Conservation (phyloP, 2,113 vertebrate genomes). For the Mus musculus region GRCm39 chr7:50680001-50680500, state of each 20-base stretch:
- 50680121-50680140: conserved; percentile 79
- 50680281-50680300: conserved; percentile 73
- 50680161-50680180: conserved; percentile 83
- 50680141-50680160: conserved; percentile 77
- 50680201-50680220: conserved; percentile 73
- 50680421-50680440: neutral
- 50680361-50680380: conserved; percentile 34
- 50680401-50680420: neutral
- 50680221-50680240: conserved; percentile 69
- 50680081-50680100: conserved; percentile 74
- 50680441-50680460: neutral
- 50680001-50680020: neutral
- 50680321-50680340: conserved; percentile 51
- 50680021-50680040: conserved; percentile 50
- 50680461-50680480: neutral
- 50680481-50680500: neutral
- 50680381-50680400: neutral
- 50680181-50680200: conserved; percentile 63
- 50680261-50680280: conserved; percentile 30
- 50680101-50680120: conserved; percentile 74
- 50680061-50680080: conserved; percentile 65
- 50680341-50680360: neutral
- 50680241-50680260: conserved; percentile 70
- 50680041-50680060: conserved; percentile 70
- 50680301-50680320: conserved; percentile 76